A percentile compares a stretch with the other conserved stretches of the same genome.
Evolutionary conservation across 1,140 invertebrate species (phyloP).

Genomic region (Wiebesia pumilae): DNA sequence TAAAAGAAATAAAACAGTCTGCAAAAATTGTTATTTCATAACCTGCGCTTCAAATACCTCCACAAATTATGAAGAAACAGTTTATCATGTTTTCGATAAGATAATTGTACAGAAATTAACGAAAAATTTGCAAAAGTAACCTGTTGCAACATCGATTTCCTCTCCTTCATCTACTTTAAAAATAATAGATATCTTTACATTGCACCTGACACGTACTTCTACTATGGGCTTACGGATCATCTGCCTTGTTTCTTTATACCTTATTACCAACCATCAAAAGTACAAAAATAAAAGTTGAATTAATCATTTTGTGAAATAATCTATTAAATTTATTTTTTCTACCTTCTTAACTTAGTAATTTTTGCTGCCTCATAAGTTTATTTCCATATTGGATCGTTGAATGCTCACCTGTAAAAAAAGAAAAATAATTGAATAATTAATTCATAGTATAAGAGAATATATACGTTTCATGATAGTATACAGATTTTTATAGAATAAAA

Average conservation of each 20-base stretch:
- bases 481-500: no score
- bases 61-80: background rate
- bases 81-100: background rate
- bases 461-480: no score
- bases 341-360: background rate
- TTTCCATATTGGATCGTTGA: background rate
- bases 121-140: background rate
- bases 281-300: background rate
- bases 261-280: background rate
- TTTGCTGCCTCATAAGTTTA: background rate
- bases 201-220: background rate
- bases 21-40: background rate
- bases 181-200: conserved; percentile 34
- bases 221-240: background rate
- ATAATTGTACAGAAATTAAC: background rate
- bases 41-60: background rate
- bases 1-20: no score
- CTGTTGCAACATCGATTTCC: conserved; percentile 15
- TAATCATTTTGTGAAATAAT: background rate
- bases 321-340: background rate
- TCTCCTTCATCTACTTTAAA: conserved; percentile 19
- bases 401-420: background rate
- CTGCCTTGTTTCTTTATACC: background rate
- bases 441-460: background rate
- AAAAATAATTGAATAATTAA: background rate